Base-by-base conservation (phyloP, 2,797 vertebrate genomes). In the Siniperca undulata region DNA sequence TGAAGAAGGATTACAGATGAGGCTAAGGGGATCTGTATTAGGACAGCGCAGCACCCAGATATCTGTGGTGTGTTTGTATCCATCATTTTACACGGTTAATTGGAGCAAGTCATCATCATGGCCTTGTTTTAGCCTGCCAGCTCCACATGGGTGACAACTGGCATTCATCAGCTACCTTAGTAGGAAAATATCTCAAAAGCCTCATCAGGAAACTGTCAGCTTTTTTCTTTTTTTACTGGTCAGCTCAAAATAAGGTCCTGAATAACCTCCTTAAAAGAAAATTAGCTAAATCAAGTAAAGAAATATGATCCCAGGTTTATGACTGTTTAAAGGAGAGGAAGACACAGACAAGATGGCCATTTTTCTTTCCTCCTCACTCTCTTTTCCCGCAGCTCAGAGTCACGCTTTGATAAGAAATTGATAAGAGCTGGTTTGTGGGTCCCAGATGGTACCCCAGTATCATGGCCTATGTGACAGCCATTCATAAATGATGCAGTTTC, bases 371-470 rank as follows among this genome's bases (percentile, higher is more conserved):
- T 30, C 17, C 1, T 61, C 22, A 22, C 11, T 14, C 27, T 38
- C 2, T 71, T 58, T 1, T 56, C 17, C 52, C 2, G 50, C 58
- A 66, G 52, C 44, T 77, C 46, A 20, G 27, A 48, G 77, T 85
- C 69, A 83, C 13, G n/a, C 64, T 82, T 74, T 72, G 65, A 85
- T 89, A 40, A 92, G 64, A 89, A 73, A 90, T 74, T 81, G 81
- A 88, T 89, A 72, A 70, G 74, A 77, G 42, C 20, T 11, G 0
- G 67, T 73, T 80, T 80, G 62, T 80, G 53, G 81, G 68, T 78
- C 81, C 76, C 91, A 90, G 84, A 89, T 92, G 88, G 86, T 81
- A 60, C 50, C 70, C 24, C 42, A 40, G 74, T 74, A 71, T 62
- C 34, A 19, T 40, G 46, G 58, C 66, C 75, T 77, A 10, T 42